These are phyloP conservation scores for Xyrichtys novacula DNA, from an alignment of 2,797 vertebrate species.

Conservation along the genomic window DNA sequence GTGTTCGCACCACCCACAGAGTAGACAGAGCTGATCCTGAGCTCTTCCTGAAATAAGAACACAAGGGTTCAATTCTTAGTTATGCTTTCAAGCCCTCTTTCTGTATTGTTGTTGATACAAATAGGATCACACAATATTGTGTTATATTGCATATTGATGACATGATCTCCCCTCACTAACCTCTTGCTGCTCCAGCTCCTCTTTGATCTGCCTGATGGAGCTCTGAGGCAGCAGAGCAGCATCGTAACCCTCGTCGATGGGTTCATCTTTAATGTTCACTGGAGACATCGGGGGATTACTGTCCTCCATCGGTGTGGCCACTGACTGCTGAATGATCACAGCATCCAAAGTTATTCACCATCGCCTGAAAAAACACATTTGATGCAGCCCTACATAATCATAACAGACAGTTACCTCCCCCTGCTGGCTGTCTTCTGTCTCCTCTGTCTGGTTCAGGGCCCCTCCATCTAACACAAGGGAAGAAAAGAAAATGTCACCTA, in stretches of 20 bases:
- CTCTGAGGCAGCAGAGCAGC: constrained; percentile 92
- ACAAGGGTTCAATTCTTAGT: background rate
- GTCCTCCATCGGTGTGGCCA: constrained; percentile 55
- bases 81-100: background rate
- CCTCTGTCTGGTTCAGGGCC: constrained; percentile 55
- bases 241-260: constrained; percentile 97
- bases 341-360: background rate
- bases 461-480: constrained; percentile 57
- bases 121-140: too few relatives aligned
- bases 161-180: constrained; percentile 68
- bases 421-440: constrained; percentile 72
- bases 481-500: background rate
- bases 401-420: constrained; percentile 48
- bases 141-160: background rate
- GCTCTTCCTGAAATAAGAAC: constrained; percentile 86
- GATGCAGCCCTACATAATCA: background rate
- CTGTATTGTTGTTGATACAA: too few relatives aligned
- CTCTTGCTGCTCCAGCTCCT: constrained; percentile 95
- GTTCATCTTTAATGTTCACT: constrained; percentile 97
- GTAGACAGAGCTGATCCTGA: constrained; percentile 93
- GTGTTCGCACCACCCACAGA: constrained; percentile 81
- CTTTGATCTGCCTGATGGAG: constrained; percentile 88
- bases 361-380: background rate
- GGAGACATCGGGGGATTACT: constrained; percentile 55
- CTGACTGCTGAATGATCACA: constrained; percentile 56